Base-by-base conservation (phyloP, 2,888 invertebrate genomes). In the Andricus curvator region DNA sequence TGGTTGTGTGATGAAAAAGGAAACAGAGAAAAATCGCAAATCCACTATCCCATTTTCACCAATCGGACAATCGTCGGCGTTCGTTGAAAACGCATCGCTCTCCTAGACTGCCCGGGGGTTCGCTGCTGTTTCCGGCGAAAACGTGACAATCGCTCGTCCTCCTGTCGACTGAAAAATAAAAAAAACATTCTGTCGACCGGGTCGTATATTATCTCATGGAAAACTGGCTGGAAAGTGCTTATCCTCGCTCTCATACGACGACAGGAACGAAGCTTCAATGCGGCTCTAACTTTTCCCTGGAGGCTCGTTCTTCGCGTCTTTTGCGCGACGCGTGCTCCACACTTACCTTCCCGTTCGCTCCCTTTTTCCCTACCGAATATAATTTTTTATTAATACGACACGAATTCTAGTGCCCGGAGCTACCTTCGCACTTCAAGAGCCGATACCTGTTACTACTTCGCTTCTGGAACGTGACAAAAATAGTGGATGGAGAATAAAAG, bases 121-220 rank as follows among this genome's bases (percentile, higher is more conserved):
- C 81, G 85, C 84, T 81, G 81, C 85, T 84, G 82, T 85, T 87
- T 86, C 84, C 83, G 83, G 81, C 81, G 82, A 85, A 87, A 87
- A 86, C 87, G 87, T 82, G 85, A 86, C 86, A 80, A 88, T 88
- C 88, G 83, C 85, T 87, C 83, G 85, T 81, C 80, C 83, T 85
- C 84, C 80, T 84, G 82, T 68, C 79, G 82, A 82, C 83, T 78
- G 70, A 82, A 87, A 87, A 86, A 86, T 74, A 33, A 74, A 74
- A 56, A 74, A 48, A 56, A 48, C 17, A 48, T 25, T 67, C 37
- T 70, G 48, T 70, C 48, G 13, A 29, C 29, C 33, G 33, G 74
- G 20, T 74, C 56, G 74, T 74, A 56, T 74, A 74, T 74, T 74
- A 74, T 74, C 74, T 74, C 33, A 56, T 74, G 33, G 56, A 74